Evolutionary conservation across 2,888 invertebrate species (phyloP).

Genomic region (Eupithecia subumbrata): DNA sequence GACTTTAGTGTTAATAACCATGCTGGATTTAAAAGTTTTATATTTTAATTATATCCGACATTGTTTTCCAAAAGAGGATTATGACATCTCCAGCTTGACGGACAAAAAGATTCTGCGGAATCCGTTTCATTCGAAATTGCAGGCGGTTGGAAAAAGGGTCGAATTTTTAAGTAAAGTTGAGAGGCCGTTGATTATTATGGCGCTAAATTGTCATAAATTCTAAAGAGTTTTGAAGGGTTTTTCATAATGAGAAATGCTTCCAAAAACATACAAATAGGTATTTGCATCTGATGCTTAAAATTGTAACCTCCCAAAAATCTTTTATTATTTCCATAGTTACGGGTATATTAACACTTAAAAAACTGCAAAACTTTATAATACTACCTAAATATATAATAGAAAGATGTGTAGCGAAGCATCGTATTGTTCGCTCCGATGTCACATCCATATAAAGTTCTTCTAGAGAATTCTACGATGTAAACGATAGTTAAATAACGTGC

Average conservation of each 20-base stretch:
- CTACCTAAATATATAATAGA: not conserved
- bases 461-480: conserved; percentile 42
- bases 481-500: conserved; percentile 58
- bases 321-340: not conserved
- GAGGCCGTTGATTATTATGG: conserved; percentile 59
- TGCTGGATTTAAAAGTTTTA: conserved; percentile 58
- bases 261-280: not conserved
- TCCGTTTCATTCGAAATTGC: conserved; percentile 53
- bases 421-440: conserved; percentile 52
- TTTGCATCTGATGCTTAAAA: conserved; percentile 4
- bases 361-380: not conserved
- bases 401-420: conserved; percentile 52
- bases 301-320: not conserved
- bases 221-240: conserved; percentile 36
- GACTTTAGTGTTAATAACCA: too few species aligned
- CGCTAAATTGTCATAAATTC: conserved; percentile 53
- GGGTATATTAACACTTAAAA: too few species aligned
- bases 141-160: conserved; percentile 58
- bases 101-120: conserved; percentile 68
- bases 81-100: conserved; percentile 66
- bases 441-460: conserved; percentile 39
- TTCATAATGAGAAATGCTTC: conserved; percentile 10
- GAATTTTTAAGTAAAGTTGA: conserved; percentile 56
- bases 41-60: conserved; percentile 73
- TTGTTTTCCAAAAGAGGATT: conserved; percentile 68